Evolutionary conservation across 2,888 invertebrate genomes (phyloP), one percentile per base, ranked within the genome.

Genomic region (Xestia sexstrigata): DNA sequence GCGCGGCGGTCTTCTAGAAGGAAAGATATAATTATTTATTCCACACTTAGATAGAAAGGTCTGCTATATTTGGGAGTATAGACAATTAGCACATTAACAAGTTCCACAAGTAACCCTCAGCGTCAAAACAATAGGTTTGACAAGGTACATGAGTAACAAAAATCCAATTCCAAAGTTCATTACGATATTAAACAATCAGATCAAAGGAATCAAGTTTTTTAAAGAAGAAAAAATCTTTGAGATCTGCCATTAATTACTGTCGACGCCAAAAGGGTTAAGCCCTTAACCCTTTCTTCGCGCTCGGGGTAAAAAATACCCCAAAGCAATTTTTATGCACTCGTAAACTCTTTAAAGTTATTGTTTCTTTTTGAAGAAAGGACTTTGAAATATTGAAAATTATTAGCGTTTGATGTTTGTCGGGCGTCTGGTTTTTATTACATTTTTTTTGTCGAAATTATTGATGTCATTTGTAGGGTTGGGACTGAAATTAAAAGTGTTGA

Each of bases 341-440:
- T 91, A 93, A 93, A 93, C 94, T 93, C 93, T 95, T 94, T 90
- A 92, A 93, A 95, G 92, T 95, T 95, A 96, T 96, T 96, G 96
- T 96, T 96, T 95, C 94, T 94, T 94, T 95, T 94, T 92, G 89
- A 91, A 89, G 89, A 91, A 82, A 88, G 87, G 95, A 94, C 96
- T 94, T 94, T 95, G 96, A 96, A 93, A 94, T 95, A 96, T 96
- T 93, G 89, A 91, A 91, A 92, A 93, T 95, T 95, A 95, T 95
- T 94, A 93, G 80, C 92, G 93, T 95, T 95, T 95, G 95, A 95
- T 94, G 94, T 95, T 94, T 91, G 92, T 86, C 89, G 76, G 88
- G 87, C 83, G 83, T 81, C 88, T 87, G 81, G 66, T 86, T 75
- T 74, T 82, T 89, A 82, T 84, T 78, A 78, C 66, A 42, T 76